Base-by-base conservation (phyloP, 2,888 invertebrate species). In the Rhagonycha fulva region DNA sequence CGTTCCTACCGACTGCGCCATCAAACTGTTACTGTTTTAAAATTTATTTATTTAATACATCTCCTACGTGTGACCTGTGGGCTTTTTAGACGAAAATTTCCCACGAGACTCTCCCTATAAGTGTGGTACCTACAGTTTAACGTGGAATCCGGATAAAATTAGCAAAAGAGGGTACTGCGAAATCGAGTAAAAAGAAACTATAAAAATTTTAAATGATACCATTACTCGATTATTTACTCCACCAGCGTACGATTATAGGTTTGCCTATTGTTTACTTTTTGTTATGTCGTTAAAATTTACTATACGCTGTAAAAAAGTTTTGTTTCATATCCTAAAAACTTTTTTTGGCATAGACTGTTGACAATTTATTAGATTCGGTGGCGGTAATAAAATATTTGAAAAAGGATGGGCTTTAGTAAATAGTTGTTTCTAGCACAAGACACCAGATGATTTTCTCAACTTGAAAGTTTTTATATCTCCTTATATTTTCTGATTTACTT, bases 401-500 rank as follows among this genome's bases (percentile, higher is more conserved):
- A 23, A 66, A 66, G 63, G 63, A 66, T 66, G 26, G 63, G 26
- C 63, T 66, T 66, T 66, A 12, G 23, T 24, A 66, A 66, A 66
- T 66, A 66, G 63, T 66, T 66, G 63, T 66, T 66, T 66, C 63
- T 26, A 66, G 63, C 26, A 66, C 63, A 66, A 66, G 63, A 66
- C 63, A 66, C 63, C 63, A 66, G 63, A 66, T 66, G 63, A 66
- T 66, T 66, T 66, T 66, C 26, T 66, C 63, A 66, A 66, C 63
- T 66, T 66, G 63, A 66, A 66, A 66, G n/a, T 66, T 66, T 66
- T 66, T 66, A 66, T 66, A 66, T 24, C 23, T 66, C 24, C 63
- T 66, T 66, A 66, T 66, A 66, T 66, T 66, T 66, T 66, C 63
- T 66, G 63, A 66, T 66, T 66, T 66, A 66, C 63, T 66, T 66